Evolutionary conservation across 2,888 invertebrate species (phyloP), one percentile per base, ranked within the genome.

Genomic region (Esperia sulphurella): DNA sequence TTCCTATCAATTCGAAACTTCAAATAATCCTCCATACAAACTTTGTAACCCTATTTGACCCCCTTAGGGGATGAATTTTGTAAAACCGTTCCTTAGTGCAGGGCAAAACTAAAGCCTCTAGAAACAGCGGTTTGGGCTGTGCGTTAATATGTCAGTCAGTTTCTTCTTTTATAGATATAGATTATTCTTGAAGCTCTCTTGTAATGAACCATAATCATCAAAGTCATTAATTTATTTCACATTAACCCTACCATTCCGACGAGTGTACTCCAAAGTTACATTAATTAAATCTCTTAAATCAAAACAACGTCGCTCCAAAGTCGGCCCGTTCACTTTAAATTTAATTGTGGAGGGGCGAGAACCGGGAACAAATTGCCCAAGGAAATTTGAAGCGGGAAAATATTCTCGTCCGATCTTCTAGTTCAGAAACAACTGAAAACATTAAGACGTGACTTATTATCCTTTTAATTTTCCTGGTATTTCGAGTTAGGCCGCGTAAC

Each of bases 261-360:
- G 58, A 69, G 63, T 68, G 68, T 65, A 65, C 69, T 65, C 65
- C 60, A 64, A 72, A 75, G 68, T 76, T 67, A 73, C 71, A 71
- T 70, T 79, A 79, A 83, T 83, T 79, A 80, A 80, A 79, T 79
- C 73, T 64, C 75, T 78, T 82, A 83, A 83, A 83, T 83, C 81
- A 83, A 83, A 83, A 81, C 81, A 82, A 76, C 71, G 73, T 63
- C 66, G 67, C 71, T 67, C 61, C 61, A 61, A 75, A 71, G 75
- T 71, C 62, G 63, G 68, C 68, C 70, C 71, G 74, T 75, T 76
- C 75, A 71, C 74, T 77, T 79, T 71, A 76, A 79, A 78, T 80
- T 79, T 81, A 79, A 81, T 82, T 79, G 76, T 68, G 63, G 70
- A 70, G 72, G 73, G 69, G 66, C 57, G 68, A 64, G 62, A 63